Conservation (phyloP, 2,888 invertebrate genomes). For the Catonia carolina region DNA sequence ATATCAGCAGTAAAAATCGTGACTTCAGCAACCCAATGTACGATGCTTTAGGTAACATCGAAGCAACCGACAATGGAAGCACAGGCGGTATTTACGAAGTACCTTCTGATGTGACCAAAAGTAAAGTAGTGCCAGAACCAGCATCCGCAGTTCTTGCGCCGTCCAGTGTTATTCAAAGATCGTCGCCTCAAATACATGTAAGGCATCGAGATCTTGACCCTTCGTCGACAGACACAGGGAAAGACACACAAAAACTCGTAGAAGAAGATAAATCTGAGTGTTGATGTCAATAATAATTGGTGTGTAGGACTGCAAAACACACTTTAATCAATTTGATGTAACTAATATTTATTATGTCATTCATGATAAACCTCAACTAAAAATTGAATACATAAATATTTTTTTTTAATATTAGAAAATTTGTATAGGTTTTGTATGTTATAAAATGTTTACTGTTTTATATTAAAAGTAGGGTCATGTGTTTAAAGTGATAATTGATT, state of each 20-base stretch:
- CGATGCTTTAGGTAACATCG: constrained; percentile 58
- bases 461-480: neutral
- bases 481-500: neutral
- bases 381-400: no score
- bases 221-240: constrained; percentile 73
- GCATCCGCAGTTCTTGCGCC: constrained; percentile 65
- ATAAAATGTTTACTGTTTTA: neutral
- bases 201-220: constrained; percentile 78
- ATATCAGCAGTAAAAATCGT: constrained; percentile 68
- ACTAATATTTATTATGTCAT: no score
- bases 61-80: constrained; percentile 34
- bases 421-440: no score
- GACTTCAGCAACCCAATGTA: constrained; percentile 99
- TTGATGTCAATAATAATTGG: constrained; percentile 32
- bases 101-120: constrained; percentile 60
- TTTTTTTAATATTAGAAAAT: no score
- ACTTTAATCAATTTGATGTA: neutral
- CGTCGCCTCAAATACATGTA: constrained; percentile 64
- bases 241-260: constrained; percentile 85
- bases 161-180: constrained; percentile 70
- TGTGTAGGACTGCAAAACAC: constrained; percentile 6
- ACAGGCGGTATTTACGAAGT: constrained; percentile 68
- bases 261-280: constrained; percentile 71
- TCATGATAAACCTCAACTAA: no score
- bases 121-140: constrained; percentile 41